Evolutionary conservation across 1,140 invertebrate genomes (phyloP), one percentile per base, ranked within the genome.

Genomic region (Apis laboriosa): DNA sequence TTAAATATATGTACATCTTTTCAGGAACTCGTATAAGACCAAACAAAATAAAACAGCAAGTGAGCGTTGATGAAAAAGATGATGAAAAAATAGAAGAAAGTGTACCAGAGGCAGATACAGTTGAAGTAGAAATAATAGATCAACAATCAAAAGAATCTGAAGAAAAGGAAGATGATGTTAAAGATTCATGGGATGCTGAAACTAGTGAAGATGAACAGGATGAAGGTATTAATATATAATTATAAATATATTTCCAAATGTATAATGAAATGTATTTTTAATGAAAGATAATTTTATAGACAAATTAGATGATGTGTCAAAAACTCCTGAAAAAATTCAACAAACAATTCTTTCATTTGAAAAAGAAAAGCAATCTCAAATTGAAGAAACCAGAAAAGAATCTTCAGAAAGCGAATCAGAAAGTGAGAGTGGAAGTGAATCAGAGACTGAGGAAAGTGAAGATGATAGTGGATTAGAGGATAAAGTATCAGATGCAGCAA

Each of bases 171-270:
- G 94, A 96, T 70, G 96, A 95, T 53, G 96, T 97, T 9, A 97
- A 97, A 92, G 97, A 98, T 91, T 96, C 97, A 4, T 98, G 97
- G 97, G 97, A 98, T 95, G 96, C 96, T n/a, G 97, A 96, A 67
- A 96, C 95, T 9, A 96, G 95, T 67, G 96, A 96, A 53, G 95
- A 95, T 34, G 95, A 96, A 92, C 93, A 91, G n/a, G 96, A 96
- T 90, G 94, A 91, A 87, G 87, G 87, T 87, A 86, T 82, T 68
- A 24, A 9, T 60, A 64, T 68, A 77, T 17, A 28, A 51, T 66
- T 74, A 34, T 19, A 19, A 4, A 19, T 53, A 60, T n/a, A 61
- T 68, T 58, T 5, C 0, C 0, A 77, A 24, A 34, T n/a, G 24
- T 79, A 56, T 17, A 77, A 56, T 17, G 7, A 51, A 43, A 55